Conservation (phyloP, 2,113 vertebrate species). For the Anseranas semipalmata region DNA sequence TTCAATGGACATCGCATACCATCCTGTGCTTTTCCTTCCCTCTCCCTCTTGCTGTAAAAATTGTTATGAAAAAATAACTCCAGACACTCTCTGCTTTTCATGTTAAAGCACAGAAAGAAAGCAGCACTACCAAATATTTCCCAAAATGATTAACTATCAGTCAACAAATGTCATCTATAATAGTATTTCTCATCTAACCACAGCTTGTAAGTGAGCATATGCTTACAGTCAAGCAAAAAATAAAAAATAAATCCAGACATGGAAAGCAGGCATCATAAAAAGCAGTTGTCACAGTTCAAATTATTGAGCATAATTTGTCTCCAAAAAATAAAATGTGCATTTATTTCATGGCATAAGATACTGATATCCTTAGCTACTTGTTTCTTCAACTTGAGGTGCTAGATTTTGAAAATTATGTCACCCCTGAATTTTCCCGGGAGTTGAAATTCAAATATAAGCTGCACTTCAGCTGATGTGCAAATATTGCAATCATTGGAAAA, state of each 20-base stretch:
- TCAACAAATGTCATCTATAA: neutral
- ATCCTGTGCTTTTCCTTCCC: neutral
- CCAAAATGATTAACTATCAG: neutral
- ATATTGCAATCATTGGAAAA: neutral
- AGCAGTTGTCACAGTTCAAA: neutral
- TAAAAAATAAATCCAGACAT: neutral
- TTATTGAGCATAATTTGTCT: neutral
- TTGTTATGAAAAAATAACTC: neutral
- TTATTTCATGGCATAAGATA: neutral
- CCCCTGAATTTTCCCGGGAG: neutral
- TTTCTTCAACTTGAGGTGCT: neutral
- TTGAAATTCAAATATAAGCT: neutral
- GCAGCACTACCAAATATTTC: neutral
- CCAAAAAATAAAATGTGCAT: neutral
- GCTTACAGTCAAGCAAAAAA: neutral
- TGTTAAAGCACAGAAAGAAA: neutral
- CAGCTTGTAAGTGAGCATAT: neutral
- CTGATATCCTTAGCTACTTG: neutral
- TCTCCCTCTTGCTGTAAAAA: neutral
- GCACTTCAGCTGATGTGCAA: conserved; percentile 7
- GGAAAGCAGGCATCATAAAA: neutral
- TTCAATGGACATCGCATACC: neutral
- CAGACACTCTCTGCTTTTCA: neutral
- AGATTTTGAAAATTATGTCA: neutral
- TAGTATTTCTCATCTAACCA: neutral